These are phyloP conservation scores for Crocidura indochinensis DNA, from an alignment of 2,797 vertebrate species.

Conservation along the genomic window DNA sequence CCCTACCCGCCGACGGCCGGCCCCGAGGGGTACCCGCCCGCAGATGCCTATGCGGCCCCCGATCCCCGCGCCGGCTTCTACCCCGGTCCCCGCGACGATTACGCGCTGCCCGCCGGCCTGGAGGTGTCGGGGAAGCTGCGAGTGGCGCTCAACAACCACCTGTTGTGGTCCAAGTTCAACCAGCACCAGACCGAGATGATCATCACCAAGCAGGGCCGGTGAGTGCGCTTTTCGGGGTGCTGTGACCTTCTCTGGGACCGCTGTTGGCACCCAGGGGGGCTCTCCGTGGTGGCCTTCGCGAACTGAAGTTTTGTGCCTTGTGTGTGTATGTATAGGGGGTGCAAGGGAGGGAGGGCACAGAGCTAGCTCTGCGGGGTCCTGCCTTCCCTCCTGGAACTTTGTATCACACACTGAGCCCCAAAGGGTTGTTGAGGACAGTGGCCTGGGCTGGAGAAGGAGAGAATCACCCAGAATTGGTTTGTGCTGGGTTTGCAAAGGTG, in stretches of 20 bases:
- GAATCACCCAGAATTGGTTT: background rate
- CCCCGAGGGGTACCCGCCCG: slow-evolving; percentile 86
- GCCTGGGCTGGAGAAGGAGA: background rate
- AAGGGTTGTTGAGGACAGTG: background rate
- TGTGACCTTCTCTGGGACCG: too few relatives aligned
- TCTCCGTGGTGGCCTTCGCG: too few relatives aligned
- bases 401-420: background rate
- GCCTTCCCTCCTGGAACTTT: background rate
- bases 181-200: slow-evolving; percentile 99
- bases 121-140: slow-evolving; percentile 96
- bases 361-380: too few relatives aligned
- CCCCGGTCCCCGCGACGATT: slow-evolving; percentile 85
- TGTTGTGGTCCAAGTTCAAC: slow-evolving; percentile 98
- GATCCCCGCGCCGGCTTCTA: slow-evolving; percentile 80
- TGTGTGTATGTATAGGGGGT: background rate
- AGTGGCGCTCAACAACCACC: slow-evolving; percentile 96
- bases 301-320: too few relatives aligned
- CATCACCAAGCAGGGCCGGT: slow-evolving; percentile 99
- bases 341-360: background rate
- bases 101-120: slow-evolving; percentile 91
- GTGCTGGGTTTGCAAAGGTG: background rate
- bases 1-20: slow-evolving; percentile 87
- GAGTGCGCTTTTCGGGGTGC: slow-evolving; percentile 83
- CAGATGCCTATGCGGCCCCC: slow-evolving; percentile 68
- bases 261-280: too few relatives aligned